Conservation (phyloP, 2,797 vertebrate genomes). For the Vireo griseus region DNA sequence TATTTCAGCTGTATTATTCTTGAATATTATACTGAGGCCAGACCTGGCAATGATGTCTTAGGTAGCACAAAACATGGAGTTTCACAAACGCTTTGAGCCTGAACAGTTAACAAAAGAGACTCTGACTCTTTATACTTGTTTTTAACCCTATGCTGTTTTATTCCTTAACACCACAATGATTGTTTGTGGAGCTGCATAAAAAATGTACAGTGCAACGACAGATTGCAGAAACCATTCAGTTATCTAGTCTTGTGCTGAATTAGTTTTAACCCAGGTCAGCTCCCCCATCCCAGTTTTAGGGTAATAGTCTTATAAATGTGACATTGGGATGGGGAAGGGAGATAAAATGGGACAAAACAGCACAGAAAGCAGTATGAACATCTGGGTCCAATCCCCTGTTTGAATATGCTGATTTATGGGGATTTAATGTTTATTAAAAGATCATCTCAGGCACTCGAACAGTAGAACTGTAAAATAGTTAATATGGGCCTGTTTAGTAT, state of each 20-base stretch:
- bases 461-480: background rate
- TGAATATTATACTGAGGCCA: background rate
- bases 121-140: background rate
- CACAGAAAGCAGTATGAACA: background rate
- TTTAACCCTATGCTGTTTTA: background rate
- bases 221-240: background rate
- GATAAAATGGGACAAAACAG: background rate
- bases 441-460: background rate
- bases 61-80: background rate
- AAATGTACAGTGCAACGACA: background rate
- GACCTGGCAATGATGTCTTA: background rate
- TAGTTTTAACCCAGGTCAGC: background rate
- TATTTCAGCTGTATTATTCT: background rate
- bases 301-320: background rate
- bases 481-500: background rate
- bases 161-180: background rate
- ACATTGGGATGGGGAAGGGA: background rate
- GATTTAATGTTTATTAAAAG: background rate
- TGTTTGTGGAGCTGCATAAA: background rate
- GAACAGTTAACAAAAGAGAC: background rate
- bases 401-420: background rate
- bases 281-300: accelerated
- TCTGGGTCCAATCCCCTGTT: background rate
- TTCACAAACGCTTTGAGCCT: background rate
- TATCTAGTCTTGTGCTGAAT: background rate